phyloP scores from a whole-genome alignment of 1,140 invertebrate species.

The Pachypeltis micranthus region DNA sequence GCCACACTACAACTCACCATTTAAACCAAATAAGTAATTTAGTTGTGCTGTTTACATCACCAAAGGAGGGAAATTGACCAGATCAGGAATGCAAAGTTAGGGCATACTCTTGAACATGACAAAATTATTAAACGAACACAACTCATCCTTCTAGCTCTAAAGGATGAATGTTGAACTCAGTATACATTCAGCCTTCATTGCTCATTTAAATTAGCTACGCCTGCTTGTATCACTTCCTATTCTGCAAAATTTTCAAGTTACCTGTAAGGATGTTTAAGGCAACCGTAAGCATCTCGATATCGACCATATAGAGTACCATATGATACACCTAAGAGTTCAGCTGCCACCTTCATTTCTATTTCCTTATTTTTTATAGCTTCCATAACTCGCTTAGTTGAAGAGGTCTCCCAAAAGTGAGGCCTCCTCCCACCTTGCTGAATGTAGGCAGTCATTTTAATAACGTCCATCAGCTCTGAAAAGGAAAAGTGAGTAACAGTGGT shows the following conservation, averaged over 20 bases:
- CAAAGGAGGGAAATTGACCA: too few species aligned
- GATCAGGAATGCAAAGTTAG: too few species aligned
- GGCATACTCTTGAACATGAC: too few species aligned
- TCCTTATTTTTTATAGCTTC: conserved; percentile 80
- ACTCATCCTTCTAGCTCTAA: too few species aligned
- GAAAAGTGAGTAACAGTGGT: too few species aligned
- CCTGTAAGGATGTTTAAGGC: conserved; percentile 67
- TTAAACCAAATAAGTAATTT: too few species aligned
- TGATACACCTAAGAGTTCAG: conserved; percentile 72
- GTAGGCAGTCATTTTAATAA: conserved; percentile 80
- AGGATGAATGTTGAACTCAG: too few species aligned
- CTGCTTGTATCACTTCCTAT: neutral
- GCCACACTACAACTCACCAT: too few species aligned
- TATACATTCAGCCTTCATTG: too few species aligned
- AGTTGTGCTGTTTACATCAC: too few species aligned
- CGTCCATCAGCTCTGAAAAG: conserved; percentile 43
- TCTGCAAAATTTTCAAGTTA: conserved; percentile 31
- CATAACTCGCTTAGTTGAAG: conserved; percentile 68
- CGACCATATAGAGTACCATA: conserved; percentile 79
- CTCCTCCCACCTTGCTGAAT: conserved; percentile 62
- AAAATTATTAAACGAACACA: too few species aligned
- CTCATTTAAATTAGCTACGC: too few species aligned
- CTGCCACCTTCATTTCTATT: conserved; percentile 86
- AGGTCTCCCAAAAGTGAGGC: conserved; percentile 85
- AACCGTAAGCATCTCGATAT: conserved; percentile 77